A percentile compares a stretch with the other conserved stretches of the same genome.
phyloP scores from a whole-genome alignment of 2,113 vertebrate genomes.

The Halichoeres trimaculatus region DNA sequence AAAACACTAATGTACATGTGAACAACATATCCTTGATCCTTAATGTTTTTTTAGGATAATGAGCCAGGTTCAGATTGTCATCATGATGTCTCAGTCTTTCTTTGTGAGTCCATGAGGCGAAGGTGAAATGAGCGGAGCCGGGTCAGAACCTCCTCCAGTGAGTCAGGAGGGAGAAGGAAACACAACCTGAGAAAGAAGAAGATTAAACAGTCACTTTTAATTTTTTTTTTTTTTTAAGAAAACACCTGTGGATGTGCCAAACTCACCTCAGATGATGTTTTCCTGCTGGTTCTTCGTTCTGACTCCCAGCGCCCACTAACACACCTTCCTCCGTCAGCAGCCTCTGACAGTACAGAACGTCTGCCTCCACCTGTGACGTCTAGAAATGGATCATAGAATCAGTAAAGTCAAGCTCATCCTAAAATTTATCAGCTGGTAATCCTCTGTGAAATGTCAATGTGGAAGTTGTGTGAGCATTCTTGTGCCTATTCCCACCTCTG shows the following conservation, averaged over 20 bases:
- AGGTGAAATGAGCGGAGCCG: slow-evolving; percentile 61
- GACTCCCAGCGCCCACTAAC: slow-evolving; percentile 52
- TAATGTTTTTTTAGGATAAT: no score
- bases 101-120: slow-evolving; percentile 37
- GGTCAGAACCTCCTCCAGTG: slow-evolving; percentile 56
- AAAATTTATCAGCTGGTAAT: no score
- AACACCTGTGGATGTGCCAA: no score
- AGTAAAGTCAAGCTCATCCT: no score
- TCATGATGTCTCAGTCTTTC: slow-evolving; percentile 29
- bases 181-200: slow-evolving; percentile 44
- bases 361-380: slow-evolving; percentile 28
- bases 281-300: slow-evolving; percentile 14
- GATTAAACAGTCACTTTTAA: not conserved
- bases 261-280: not conserved
- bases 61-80: no score
- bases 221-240: no score
- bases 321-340: slow-evolving; percentile 67
- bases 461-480: no score
- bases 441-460: no score
- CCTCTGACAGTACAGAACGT: slow-evolving; percentile 63
- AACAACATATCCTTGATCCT: no score
- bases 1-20: no score
- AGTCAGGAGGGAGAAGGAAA: slow-evolving; percentile 53
- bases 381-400: not conserved
- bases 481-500: slow-evolving; percentile 38